phyloP scores from a whole-genome alignment of 2,113 vertebrate genomes.

The Alaudala cheleensis region DNA sequence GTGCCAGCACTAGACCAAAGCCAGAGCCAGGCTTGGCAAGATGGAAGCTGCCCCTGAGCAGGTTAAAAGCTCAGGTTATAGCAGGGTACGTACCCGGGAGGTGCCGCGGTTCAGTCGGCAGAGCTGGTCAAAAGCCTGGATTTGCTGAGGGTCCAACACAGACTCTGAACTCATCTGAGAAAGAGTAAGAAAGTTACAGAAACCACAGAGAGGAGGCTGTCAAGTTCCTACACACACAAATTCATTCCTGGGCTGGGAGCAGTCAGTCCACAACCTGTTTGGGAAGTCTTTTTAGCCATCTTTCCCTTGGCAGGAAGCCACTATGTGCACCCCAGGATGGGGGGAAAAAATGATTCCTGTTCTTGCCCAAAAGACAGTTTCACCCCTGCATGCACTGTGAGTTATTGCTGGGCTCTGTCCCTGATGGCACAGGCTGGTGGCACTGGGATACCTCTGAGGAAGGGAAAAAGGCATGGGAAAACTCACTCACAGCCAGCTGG shows the following conservation, averaged over 20 bases:
- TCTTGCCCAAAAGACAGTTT: background rate
- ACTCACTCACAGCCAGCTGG: background rate
- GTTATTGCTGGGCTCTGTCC: background rate
- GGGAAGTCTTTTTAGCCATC: background rate
- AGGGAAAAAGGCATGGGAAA: background rate
- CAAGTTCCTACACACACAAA: background rate
- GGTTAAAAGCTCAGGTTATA: background rate
- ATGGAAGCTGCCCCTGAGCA: background rate
- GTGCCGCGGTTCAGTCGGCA: slow-evolving; percentile 89
- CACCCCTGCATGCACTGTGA: background rate
- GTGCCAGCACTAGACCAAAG: background rate
- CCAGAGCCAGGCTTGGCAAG: background rate
- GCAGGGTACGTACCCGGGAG: slow-evolving; percentile 77
- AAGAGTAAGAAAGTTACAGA: background rate
- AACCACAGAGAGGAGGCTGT: background rate
- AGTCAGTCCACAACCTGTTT: accelerated
- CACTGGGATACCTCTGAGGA: background rate
- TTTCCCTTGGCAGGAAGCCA: background rate
- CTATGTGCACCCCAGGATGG: background rate
- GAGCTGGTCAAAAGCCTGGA: slow-evolving; percentile 92
- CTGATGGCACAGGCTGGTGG: background rate
- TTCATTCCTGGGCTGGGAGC: background rate
- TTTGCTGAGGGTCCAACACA: slow-evolving; percentile 87
- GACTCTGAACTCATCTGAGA: slow-evolving; percentile 79
- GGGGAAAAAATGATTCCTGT: accelerated